phyloP scores from a whole-genome alignment of 2,888 invertebrate species.

The Heliconius hortense region DNA sequence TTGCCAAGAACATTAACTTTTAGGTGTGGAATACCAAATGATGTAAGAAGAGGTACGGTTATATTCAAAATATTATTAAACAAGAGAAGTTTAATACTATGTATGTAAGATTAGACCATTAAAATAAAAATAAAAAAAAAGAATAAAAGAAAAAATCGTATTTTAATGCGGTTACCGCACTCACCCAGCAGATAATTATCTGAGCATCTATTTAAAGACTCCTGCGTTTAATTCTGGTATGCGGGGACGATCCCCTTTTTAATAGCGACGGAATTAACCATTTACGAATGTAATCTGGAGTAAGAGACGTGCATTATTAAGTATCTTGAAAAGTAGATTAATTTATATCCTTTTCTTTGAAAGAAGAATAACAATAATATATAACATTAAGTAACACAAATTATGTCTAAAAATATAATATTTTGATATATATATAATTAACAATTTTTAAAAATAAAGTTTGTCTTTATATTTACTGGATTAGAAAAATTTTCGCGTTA shows the following conservation, averaged over 20 bases:
- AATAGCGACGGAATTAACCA: conserved; percentile 40
- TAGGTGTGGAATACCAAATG: neutral
- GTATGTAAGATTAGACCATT: neutral
- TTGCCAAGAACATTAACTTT: neutral
- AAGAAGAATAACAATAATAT: neutral
- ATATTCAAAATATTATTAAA: too few relatives aligned
- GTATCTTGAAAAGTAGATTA: conserved; percentile 1
- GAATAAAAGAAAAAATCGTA: neutral
- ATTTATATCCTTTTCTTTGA: conserved; percentile 13
- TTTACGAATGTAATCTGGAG: conserved; percentile 38
- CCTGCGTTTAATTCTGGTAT: conserved; percentile 31
- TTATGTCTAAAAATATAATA: neutral
- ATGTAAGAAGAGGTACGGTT: neutral
- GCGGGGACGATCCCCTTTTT: conserved; percentile 39
- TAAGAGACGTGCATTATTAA: conserved; percentile 20
- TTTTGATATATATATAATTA: too few relatives aligned
- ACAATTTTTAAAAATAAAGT: too few relatives aligned
- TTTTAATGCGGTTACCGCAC: conserved; percentile 7
- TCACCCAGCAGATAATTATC: conserved; percentile 22
- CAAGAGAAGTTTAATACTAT: neutral
- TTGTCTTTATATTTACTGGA: too few relatives aligned
- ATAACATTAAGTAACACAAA: neutral
- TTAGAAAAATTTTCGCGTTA: too few relatives aligned
- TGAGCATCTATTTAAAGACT: conserved; percentile 24
- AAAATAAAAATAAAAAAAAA: neutral